Base-by-base conservation (phyloP, 2,113 vertebrate genomes). In the Pelodiscus sinensis region DNA sequence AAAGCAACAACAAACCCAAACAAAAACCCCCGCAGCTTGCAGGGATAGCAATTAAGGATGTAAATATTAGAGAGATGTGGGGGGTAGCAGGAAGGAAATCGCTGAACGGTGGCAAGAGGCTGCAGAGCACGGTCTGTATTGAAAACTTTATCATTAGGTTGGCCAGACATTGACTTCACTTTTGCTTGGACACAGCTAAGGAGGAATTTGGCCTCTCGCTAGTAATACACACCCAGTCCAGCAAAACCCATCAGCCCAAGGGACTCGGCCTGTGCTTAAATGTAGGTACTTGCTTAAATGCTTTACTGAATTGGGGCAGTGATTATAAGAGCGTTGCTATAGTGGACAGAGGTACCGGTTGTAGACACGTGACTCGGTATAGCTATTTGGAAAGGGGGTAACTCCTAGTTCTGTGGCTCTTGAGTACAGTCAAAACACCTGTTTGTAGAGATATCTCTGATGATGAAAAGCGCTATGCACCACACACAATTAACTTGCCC, bases 181-280 rank as follows among this genome's bases (percentile, higher is more conserved):
- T 55, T 10, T 25, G 29, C 21, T 11, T 8, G n/a, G 83, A 2
- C 2, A 22, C 5, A 38, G 9, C 10, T 2, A 21, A 24, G 5
- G 65, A n/a, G 16, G n/a, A 71, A 71, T 35, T 35, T 60, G 29
- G 15, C 29, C 19, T 71, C 65, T n/a, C 19, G 31, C 4, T 71
- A 35, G 4, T 71, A 35, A 71, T 71, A 31, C 65, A 35, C 31
- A 60, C 65, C n/a, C 65, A 21, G n/a, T 35, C 16, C 65, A 35
- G 31, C 65, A 68, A n/a, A 68, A 60, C 58, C 11, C 0, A 87
- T 62, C 52, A 52, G 2, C 15, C 3, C 8, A 1, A 3, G 11
- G 90, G 35, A 18, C 55, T 0, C 0, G 14, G 81, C 87, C 56
- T 50, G 6, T 8, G 24, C 1, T 0, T 0, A 0, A 21, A 2